These are phyloP conservation scores for Cheilinus undulatus DNA, from an alignment of 2,113 vertebrate genomes.

Conservation along the genomic window DNA sequence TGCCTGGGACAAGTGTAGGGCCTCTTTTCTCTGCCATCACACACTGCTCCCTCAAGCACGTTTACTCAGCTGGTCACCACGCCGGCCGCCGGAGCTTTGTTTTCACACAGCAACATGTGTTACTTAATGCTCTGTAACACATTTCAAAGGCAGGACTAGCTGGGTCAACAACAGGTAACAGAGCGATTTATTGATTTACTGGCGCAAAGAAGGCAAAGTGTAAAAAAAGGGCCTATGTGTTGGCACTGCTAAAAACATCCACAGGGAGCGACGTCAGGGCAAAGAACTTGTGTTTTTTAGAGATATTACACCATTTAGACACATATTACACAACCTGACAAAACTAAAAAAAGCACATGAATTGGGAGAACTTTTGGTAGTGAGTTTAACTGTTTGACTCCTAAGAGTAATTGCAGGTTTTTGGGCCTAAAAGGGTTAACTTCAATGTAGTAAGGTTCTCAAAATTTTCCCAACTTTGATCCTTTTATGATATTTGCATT, in stretches of 20 bases:
- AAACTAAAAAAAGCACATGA: no score
- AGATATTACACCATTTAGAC: conserved; percentile 14
- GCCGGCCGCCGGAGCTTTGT: conserved; percentile 83
- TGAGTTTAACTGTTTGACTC: no score
- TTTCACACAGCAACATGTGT: conserved; percentile 86
- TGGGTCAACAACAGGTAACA: conserved; percentile 84
- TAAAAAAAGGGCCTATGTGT: conserved; percentile 3
- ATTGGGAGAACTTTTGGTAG: no score
- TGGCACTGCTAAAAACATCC: not conserved
- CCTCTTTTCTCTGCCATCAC: conserved; percentile 67
- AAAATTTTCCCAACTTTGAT: no score
- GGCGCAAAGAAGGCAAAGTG: conserved; percentile 49
- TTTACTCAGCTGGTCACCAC: conserved; percentile 86
- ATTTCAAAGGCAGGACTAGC: conserved; percentile 82
- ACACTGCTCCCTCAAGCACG: conserved; percentile 60
- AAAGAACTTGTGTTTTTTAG: not conserved
- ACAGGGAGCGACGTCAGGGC: not conserved
- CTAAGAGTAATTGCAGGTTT: no score
- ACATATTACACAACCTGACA: no score
- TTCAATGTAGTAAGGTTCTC: no score
- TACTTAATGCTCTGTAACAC: conserved; percentile 85
- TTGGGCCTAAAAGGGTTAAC: no score
- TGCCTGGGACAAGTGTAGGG: conserved; percentile 77
- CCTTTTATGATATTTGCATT: no score
- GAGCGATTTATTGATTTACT: conserved; percentile 78